Percentiles rank a stretch among this genome's conserved stretches.
phyloP scores from a whole-genome alignment of 2,888 invertebrate genomes.

The Leptopilina myrica region DNA sequence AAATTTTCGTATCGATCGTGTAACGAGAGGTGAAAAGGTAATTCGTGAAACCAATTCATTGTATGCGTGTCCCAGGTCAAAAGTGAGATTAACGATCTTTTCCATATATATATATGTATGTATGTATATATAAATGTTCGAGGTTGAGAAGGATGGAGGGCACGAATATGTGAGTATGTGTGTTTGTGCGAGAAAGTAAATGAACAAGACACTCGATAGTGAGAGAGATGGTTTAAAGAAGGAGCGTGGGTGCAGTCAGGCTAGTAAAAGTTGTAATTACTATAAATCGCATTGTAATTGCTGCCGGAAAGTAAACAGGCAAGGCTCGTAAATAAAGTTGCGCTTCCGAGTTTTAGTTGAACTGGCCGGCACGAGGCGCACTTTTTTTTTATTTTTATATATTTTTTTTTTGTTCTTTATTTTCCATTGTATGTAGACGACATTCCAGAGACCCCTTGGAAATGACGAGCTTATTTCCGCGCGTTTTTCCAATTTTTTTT shows the following conservation, averaged over 20 bases:
- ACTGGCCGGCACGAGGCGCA: slow-evolving; percentile 12
- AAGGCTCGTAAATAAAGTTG: slow-evolving; percentile 66
- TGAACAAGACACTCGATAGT: slow-evolving; percentile 42
- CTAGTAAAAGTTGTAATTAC: slow-evolving; percentile 69
- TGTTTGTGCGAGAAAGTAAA: slow-evolving; percentile 42
- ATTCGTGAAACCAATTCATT: slow-evolving; percentile 40
- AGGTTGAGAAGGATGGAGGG: neutral
- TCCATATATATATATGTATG: no score
- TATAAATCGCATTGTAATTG: slow-evolving; percentile 69
- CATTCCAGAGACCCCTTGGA: slow-evolving; percentile 13
- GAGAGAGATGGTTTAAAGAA: slow-evolving; percentile 27
- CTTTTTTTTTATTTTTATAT: slow-evolving; percentile 22
- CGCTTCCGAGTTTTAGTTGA: slow-evolving; percentile 46
- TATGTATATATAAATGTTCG: neutral
- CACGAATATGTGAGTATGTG: slow-evolving; percentile 36
- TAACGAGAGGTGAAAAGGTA: slow-evolving; percentile 21
- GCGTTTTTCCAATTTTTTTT: slow-evolving; percentile 15
- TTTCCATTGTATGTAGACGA: slow-evolving; percentile 34
- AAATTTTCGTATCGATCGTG: slow-evolving; percentile 11
- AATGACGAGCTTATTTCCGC: slow-evolving; percentile 28
- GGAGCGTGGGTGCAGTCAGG: slow-evolving; percentile 41
- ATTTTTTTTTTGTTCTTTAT: no score
- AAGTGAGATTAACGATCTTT: slow-evolving; percentile 40
- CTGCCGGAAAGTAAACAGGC: slow-evolving; percentile 63
- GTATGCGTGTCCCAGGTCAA: slow-evolving; percentile 32